Base-by-base conservation (phyloP, 2,797 vertebrate genomes). In the Bradypodion pumilum region DNA sequence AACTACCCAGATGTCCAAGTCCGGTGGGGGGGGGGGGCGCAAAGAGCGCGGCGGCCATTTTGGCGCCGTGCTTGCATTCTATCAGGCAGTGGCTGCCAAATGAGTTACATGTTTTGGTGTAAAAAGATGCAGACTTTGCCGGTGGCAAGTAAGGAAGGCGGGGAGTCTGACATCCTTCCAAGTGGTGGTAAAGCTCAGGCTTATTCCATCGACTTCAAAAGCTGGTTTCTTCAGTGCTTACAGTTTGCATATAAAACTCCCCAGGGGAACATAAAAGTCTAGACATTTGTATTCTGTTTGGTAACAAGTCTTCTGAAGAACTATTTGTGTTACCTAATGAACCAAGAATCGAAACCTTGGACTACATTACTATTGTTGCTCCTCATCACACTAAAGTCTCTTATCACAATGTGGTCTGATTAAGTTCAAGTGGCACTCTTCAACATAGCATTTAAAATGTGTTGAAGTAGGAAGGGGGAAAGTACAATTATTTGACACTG, bases 361-460 rank as follows among this genome's bases (percentile, higher is more conserved):
- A 93, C 95, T 95, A 94, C 94, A 92, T 95, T 94, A 92, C 90
- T 90, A 76, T 93, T 96, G 89, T 92, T 88, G 92, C 95, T 94
- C 88, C 87, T 93, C 93, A 94, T 94, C 92, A 90, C 92, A 91
- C 90, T 90, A 89, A 89, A 95, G 89, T 94, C 85, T 94, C 89
- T 95, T 92, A 89, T 94, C 91, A 94, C 91, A 93, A 93, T 91
- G 91, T 92, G 81, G 89, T 91, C 91, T 95, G 93, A 94, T 96
- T 95, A 95, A 94, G 91, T 88, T 89, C 90, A 93, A 94, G 82
- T 94, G 88, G 86, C 87, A 86, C 80, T 84, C 83, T 80, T 87
- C 82, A 78, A 81, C 88, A 95, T 89, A 92, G 90, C 91, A 93
- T 94, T 85, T 95, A 93, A 94, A 93, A 92, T 88, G 66, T 89